A percentile compares a stretch with the other conserved stretches of the same genome.
These are phyloP conservation scores for Astropecten irregularis DNA, from an alignment of 53 echinoderm and acorn worm species.

Conservation along the genomic window DNA sequence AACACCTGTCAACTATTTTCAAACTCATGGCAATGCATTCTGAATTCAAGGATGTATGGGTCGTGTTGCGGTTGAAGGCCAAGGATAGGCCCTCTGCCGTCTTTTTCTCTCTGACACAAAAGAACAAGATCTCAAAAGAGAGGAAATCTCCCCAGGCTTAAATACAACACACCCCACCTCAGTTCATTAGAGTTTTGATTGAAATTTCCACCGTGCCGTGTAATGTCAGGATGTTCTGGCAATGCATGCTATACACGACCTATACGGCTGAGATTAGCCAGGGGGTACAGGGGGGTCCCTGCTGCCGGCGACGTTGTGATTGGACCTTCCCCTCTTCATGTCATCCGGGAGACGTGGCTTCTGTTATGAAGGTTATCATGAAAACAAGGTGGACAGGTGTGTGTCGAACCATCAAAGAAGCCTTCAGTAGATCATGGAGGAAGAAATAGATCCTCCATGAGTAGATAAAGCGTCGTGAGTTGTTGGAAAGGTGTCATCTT, in stretches of 20 bases:
- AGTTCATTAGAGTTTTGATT: not conserved
- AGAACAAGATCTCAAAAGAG: no score
- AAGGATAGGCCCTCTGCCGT: no score
- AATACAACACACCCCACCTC: not conserved
- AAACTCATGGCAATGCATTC: no score
- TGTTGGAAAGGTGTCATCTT: no score
- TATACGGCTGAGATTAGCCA: not conserved
- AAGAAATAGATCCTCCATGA: no score
- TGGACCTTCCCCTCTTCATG: conserved; percentile 2
- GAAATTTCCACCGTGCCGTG: not conserved
- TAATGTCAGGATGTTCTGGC: not conserved
- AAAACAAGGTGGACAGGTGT: not conserved
- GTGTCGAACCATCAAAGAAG: no score
- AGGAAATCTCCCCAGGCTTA: not conserved
- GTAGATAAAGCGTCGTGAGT: no score
- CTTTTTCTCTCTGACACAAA: no score
- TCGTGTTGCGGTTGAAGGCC: no score
- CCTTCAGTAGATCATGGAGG: no score
- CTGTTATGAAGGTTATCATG: not conserved
- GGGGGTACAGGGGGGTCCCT: not conserved
- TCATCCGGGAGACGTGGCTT: conserved; percentile 1
- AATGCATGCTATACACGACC: not conserved
- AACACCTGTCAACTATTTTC: no score
- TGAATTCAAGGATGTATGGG: no score
- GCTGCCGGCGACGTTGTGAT: conserved; percentile 42